Evolutionary conservation across 2,113 vertebrate species (phyloP), one percentile per base, ranked within the genome.

Genomic region (Elephantulus edwardii): DNA sequence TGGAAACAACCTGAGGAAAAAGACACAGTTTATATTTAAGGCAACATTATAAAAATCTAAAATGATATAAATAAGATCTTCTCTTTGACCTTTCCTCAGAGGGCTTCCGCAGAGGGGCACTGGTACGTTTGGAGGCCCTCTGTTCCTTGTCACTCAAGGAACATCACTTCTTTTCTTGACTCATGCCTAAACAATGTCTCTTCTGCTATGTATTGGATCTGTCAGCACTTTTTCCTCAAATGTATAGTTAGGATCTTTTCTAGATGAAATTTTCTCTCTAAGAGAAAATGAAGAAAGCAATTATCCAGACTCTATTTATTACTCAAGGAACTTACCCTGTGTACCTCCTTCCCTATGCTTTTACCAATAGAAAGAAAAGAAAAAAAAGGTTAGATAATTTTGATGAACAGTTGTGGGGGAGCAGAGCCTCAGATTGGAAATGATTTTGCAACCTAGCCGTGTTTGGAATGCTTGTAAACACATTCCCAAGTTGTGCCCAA

Each of bases 381-480:
- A n/a, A 22, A 58, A 11, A 44, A 24, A 40, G 46, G 35, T 50
- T 12, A 13, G 62, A 44, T 13, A 30, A 16, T 48, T 72, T 40
- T 68, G 77, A 83, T 58, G 54, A 56, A 35, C 70, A 77, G 44
- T 56, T 50, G 80, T 70, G 12, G n/a, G 60, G n/a, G 44, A 85
- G 66, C 8, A 60, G 46, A 30, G 66, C 33, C 72, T 28, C 19
- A 75, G 40, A n/a, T 8, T 12, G 46, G 40, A 71, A 83, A 42
- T 52, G 60, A 28, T 72, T 90, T 93, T 80, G 75, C 79, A 72
- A 40, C n/a, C 8, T 52, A 60, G 56, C n/a, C n/a, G n/a, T n/a
- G n/a, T n/a, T n/a, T n/a, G n/a, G n/a, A n/a, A n/a, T n/a, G n/a
- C n/a, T n/a, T 17, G 54, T 85, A 50, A 70, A n/a, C 35, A 44